phyloP scores from a whole-genome alignment of 1,140 invertebrate species.

The Drosophila obscura region DNA sequence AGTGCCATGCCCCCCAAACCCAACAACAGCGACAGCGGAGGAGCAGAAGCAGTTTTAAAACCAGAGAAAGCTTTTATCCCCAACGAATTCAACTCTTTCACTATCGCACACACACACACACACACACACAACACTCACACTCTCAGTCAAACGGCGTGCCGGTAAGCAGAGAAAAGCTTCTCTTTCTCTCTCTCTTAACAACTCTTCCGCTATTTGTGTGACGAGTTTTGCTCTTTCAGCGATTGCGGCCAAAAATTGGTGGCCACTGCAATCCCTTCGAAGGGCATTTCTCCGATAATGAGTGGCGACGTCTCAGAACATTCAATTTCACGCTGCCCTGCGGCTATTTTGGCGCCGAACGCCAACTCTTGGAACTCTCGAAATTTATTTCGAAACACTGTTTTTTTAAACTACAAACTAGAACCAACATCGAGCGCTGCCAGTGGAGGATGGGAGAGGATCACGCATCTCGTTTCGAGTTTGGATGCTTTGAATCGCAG shows the following conservation, averaged over 20 bases:
- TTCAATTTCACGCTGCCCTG: constrained; percentile 44
- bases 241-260: not conserved
- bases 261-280: not conserved
- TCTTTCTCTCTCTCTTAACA: constrained; percentile 8
- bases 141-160: constrained; percentile 44
- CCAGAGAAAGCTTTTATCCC: not conserved
- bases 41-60: constrained; percentile 1
- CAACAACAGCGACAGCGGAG: not conserved
- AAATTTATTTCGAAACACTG: not conserved
- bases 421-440: constrained; percentile 13
- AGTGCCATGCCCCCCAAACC: constrained; percentile 19
- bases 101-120: not conserved
- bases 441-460: constrained; percentile 4
- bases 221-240: not conserved
- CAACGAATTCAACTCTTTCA: constrained; percentile 5
- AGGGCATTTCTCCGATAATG: not conserved
- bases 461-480: constrained; percentile 51
- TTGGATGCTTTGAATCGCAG: constrained; percentile 2
- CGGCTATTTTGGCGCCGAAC: constrained; percentile 67
- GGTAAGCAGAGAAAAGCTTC: constrained; percentile 58
- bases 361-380: constrained; percentile 32
- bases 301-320: not conserved
- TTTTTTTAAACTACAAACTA: constrained; percentile 6
- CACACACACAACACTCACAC: not conserved
- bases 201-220: not conserved